Base-by-base conservation (phyloP, 1,140 invertebrate species). In the Aphaenogaster ashmeadi region DNA sequence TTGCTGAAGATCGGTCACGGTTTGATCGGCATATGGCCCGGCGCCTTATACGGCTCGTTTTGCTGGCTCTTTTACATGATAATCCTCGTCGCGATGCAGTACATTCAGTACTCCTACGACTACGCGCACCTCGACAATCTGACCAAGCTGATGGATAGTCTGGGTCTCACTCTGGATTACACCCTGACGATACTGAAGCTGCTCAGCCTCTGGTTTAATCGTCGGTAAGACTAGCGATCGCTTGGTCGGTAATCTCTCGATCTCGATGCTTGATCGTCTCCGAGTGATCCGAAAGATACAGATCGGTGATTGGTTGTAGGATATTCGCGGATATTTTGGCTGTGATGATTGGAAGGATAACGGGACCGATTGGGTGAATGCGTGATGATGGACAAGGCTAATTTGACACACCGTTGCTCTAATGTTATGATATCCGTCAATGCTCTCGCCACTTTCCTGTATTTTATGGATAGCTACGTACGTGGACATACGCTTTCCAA, bases 161-260 rank as follows among this genome's bases (percentile, higher is more conserved):
- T 89, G 21, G 77, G 88, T 9, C 47, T 89, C 5, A 60, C 71
- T 15, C 8, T 86, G 27, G 84, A 69, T 11, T 89, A 86, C 27
- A 88, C 38, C 11, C 52, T 88, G 21, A 67, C 78, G 15, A 38
- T 86, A 11, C 3, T 80, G 9, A 89, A 89, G n/a, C 27, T 89
- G 21, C 41, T 86, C 47, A 88, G 77, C 7, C 47, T 89, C 5
- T 89, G 88, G 74, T 69, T 71, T 27, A 85, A 89, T n/a, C 71
- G 64, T n/a, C 72, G 67, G 87, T 89, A 79, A 87, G 79, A 11
- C 4, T 8, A 50, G n/a, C 38, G 15, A 83, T 79, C 5, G 3
- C 0, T 66, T 9, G 21, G 11, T 6, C 18, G 3, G 21, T 27
- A 27, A 27, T 27, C 21, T 27, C 0, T 54, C 3, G n/a, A 18